phyloP scores from a whole-genome alignment of 1,140 invertebrate species.

The Bradysia coprophila region DNA sequence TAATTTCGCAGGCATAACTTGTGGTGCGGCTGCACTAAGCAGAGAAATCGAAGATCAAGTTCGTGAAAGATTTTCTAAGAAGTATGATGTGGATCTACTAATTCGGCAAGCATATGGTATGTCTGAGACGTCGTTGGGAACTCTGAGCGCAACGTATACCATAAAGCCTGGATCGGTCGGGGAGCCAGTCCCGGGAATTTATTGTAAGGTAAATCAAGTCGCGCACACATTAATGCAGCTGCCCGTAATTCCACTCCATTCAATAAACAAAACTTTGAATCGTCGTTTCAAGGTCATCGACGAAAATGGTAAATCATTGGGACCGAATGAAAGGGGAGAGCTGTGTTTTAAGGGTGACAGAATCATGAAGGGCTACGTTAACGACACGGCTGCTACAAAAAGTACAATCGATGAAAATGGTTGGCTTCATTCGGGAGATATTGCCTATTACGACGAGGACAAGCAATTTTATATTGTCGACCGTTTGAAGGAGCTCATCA shows the following conservation, averaged over 20 bases:
- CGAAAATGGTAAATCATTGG: slow-evolving; percentile 15
- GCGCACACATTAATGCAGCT: no score
- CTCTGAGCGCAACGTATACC: slow-evolving; percentile 7
- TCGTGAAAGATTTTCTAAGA: slow-evolving; percentile 21
- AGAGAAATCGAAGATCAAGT: slow-evolving; percentile 20
- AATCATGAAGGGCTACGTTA: slow-evolving; percentile 23
- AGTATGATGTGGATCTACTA: no score
- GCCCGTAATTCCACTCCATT: no score
- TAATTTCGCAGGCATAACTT: slow-evolving; percentile 33
- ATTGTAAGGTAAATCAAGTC: neutral
- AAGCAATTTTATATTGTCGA: slow-evolving; percentile 47
- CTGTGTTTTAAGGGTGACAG: slow-evolving; percentile 25
- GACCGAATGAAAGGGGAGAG: slow-evolving; percentile 25
- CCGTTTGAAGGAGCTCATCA: slow-evolving; percentile 41
- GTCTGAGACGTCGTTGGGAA: slow-evolving; percentile 31
- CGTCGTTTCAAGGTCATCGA: no score
- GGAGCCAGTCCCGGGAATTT: neutral
- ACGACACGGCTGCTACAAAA: slow-evolving; percentile 25
- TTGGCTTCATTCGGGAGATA: slow-evolving; percentile 44
- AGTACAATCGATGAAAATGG: slow-evolving; percentile 28
- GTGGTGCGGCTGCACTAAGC: slow-evolving; percentile 34
- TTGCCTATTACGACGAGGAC: slow-evolving; percentile 44
- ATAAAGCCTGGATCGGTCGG: slow-evolving; percentile 11
- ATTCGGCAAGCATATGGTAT: slow-evolving; percentile 30
- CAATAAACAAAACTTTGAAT: no score